These are phyloP conservation scores for Pyrocephalus nanus DNA, from an alignment of 2,797 vertebrate genomes.

Conservation along the genomic window DNA sequence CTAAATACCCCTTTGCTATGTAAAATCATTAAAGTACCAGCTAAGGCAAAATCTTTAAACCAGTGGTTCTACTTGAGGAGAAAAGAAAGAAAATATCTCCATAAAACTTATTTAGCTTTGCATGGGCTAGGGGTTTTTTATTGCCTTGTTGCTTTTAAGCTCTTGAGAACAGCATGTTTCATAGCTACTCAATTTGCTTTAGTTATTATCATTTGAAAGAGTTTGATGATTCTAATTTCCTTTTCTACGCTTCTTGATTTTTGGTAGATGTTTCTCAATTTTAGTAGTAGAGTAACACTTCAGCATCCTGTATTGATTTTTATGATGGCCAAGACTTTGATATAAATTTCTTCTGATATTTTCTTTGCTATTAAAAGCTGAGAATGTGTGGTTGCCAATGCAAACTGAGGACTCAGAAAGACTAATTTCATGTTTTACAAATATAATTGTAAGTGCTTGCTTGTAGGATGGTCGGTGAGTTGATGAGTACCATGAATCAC, in stretches of 20 bases:
- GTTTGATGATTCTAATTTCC: constrained; percentile 44
- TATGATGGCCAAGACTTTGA: neutral
- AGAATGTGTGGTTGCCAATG: neutral
- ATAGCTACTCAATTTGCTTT: constrained; percentile 36
- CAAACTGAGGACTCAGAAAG: neutral
- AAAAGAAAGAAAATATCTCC: neutral
- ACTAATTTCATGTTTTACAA: neutral
- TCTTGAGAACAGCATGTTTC: constrained; percentile 21
- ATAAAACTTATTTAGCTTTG: constrained; percentile 5
- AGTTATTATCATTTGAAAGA: constrained; percentile 53
- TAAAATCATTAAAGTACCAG: neutral
- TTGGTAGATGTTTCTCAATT: constrained; percentile 1
- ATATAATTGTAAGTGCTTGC: neutral
- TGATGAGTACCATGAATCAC: neutral
- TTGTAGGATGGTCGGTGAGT: neutral
- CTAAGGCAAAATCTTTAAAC: neutral
- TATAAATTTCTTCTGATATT: neutral
- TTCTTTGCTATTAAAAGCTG: neutral
- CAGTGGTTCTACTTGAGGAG: neutral
- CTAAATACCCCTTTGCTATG: neutral
- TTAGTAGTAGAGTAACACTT: constrained; percentile 35
- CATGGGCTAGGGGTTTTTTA: neutral
- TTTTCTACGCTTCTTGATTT: constrained; percentile 15
- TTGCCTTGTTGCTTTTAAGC: constrained; percentile 25
- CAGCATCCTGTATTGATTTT: neutral